These are phyloP conservation scores for Delichon dasypus DNA, from an alignment of 2,797 vertebrate genomes.

Conservation along the genomic window DNA sequence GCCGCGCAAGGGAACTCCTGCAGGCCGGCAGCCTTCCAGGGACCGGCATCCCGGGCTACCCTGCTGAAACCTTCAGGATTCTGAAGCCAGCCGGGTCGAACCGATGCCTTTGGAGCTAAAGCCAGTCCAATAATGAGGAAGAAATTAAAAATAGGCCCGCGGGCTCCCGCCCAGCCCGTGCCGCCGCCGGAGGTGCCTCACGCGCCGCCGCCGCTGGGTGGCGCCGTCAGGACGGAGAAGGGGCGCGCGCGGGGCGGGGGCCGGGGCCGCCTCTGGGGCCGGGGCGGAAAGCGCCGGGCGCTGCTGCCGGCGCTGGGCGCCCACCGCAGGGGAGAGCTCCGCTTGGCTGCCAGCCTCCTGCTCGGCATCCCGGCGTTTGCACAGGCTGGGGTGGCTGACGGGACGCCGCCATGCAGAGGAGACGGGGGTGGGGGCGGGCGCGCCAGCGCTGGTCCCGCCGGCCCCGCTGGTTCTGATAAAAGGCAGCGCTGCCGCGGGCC, in stretches of 20 bases:
- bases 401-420: neutral
- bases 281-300: neutral
- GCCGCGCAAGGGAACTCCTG: neutral
- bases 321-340: too few species aligned
- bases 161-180: fast-evolving
- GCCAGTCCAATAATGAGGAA: fast-evolving
- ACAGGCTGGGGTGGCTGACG: too few species aligned
- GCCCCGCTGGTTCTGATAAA: neutral
- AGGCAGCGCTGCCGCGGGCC: neutral
- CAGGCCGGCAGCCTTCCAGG: neutral
- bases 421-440: too few species aligned
- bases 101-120: too few species aligned
- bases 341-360: neutral
- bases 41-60: neutral
- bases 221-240: neutral
- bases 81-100: neutral
- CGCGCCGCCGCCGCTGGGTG: neutral
- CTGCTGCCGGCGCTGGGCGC: neutral
- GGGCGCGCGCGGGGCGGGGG: neutral
- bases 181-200: neutral
- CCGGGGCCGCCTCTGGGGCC: too few species aligned
- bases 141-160: fast-evolving
- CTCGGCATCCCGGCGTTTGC: neutral
- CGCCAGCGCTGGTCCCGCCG: neutral
- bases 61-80: neutral